Conservation (phyloP, 2,888 invertebrate species). For the Cheilosia pagana region DNA sequence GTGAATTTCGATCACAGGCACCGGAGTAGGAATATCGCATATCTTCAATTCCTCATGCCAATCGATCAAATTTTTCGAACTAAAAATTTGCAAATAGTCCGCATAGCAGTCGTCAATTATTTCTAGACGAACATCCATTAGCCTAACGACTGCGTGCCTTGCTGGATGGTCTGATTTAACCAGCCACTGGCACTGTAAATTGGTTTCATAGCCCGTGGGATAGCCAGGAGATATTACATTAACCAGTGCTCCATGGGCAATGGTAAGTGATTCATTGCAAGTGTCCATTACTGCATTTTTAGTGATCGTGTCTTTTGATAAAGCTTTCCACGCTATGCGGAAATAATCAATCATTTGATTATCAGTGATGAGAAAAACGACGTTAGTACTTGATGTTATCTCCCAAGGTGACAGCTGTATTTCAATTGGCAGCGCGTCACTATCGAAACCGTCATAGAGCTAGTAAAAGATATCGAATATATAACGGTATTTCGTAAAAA, state of each 20-base stretch:
- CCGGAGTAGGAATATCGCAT: constrained; percentile 84
- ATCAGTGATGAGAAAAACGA: constrained; percentile 84
- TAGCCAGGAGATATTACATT: constrained; percentile 89
- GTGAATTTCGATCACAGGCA: constrained; percentile 79
- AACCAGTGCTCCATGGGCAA: constrained; percentile 76
- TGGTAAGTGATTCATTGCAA: constrained; percentile 78
- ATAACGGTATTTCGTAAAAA: not conserved
- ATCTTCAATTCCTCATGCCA: constrained; percentile 85
- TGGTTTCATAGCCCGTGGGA: constrained; percentile 87
- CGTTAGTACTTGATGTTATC: constrained; percentile 87
- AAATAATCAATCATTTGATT: constrained; percentile 79
- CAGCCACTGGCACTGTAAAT: constrained; percentile 90
- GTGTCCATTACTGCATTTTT: constrained; percentile 53
- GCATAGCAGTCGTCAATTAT: constrained; percentile 84
- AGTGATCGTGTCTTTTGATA: constrained; percentile 76
- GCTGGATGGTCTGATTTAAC: constrained; percentile 85
- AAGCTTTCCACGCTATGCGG: constrained; percentile 79
- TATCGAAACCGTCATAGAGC: constrained; percentile 91
- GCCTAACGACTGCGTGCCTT: constrained; percentile 86
- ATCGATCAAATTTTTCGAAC: constrained; percentile 83
- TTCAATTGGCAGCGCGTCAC: constrained; percentile 84
- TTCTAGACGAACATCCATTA: constrained; percentile 87
- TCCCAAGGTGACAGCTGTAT: constrained; percentile 78
- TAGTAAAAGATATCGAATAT: constrained; percentile 78
- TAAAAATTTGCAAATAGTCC: constrained; percentile 87